Evolutionary conservation across 2,797 vertebrate genomes (phyloP), one percentile per base, ranked within the genome.

Genomic region (Anguilla anguilla): DNA sequence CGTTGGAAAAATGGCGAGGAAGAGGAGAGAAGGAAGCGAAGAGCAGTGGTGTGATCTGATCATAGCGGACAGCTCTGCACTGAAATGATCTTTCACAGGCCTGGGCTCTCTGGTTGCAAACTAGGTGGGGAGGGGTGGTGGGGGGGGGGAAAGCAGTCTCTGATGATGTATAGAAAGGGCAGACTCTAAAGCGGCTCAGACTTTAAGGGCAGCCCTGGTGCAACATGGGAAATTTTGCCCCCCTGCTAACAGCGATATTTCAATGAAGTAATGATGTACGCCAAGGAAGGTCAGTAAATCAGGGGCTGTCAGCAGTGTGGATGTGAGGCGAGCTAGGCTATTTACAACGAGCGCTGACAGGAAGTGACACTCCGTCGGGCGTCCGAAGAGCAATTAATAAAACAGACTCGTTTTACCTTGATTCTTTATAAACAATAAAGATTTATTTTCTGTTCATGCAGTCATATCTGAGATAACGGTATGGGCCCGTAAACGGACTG

Each of bases 1-100:
- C 39, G 7, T 46, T 10, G 53, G 31, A 1, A 17, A 64, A 67
- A 85, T 19, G 17, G 84, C 35, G 39, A 59, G 51, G 28, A 39
- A 55, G 25, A 84, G 83, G 53, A 59, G 28, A 35, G 51, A 84
- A 57, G 11, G 53, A 84, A 35, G 51, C n/a, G 35, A 84, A 84
- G 83, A 84, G 53, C 53, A 28, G 83, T 84, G 39, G 83, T 59
- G 13, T 57, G 55, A 39, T 59, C 10, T 61, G 43, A 59, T 84
- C 46, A 39, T 55, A 57, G 31, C 2, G 28, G 83, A 59, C 83
- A 84, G 53, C 83, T 57, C 43, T 84, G 83, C 55, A 61, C n/a
- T 84, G 31, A 84, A 59, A 84, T 84, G 15, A 84, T 83, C 53
- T 83, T 83, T 83, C 43, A 22, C 49, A 83, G n/a, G 51, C 46